phyloP scores from a whole-genome alignment of 1,140 invertebrate species.

The Pseudomyrmex dendroicus region DNA sequence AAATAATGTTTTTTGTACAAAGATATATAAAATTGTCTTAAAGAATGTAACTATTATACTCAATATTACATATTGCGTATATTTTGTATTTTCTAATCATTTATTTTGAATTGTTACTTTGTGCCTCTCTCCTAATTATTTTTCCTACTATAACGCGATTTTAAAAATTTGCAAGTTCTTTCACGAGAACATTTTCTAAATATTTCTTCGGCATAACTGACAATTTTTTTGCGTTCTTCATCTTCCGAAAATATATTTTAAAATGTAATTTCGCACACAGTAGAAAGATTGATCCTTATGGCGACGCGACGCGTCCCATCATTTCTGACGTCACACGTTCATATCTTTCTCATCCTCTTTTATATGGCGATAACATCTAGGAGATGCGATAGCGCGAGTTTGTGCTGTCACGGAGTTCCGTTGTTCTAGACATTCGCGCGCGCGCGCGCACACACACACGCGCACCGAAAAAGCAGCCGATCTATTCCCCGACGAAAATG shows the following conservation, averaged over 20 bases:
- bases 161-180: too few species aligned
- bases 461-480: conserved; percentile 35
- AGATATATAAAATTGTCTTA: too few species aligned
- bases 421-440: conserved; percentile 14
- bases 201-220: too few species aligned
- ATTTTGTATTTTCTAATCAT: too few species aligned
- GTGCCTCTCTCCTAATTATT: too few species aligned
- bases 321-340: not conserved
- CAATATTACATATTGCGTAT: too few species aligned
- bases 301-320: not conserved
- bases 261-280: not conserved
- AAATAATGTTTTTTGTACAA: too few species aligned
- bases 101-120: too few species aligned
- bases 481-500: conserved; percentile 31
- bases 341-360: not conserved
- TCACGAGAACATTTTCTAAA: too few species aligned
- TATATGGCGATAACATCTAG: not conserved
- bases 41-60: too few species aligned
- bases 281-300: not conserved
- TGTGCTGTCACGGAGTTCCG: not conserved
- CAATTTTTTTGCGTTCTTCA: not conserved
- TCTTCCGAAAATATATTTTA: not conserved
- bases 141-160: too few species aligned
- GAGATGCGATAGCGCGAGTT: not conserved
- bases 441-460: not conserved